Base-by-base conservation (phyloP, 1,140 invertebrate genomes). In the Drosophila suzukii region DNA sequence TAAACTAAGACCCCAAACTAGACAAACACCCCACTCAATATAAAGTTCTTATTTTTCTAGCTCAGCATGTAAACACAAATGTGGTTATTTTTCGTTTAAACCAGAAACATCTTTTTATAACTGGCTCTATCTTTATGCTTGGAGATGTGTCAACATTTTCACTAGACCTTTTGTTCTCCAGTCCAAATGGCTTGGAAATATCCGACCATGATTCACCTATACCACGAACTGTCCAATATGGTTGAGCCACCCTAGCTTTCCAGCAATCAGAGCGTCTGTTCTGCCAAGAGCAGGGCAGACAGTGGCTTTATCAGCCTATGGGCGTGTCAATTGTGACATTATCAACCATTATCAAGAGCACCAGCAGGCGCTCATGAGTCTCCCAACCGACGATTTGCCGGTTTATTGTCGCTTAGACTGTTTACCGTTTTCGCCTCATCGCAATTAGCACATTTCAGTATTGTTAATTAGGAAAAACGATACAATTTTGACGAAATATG, bases 401-500 rank as follows among this genome's bases (percentile, higher is more conserved):
- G 59, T 62, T 60, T 89, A 72, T 80, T 68, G 70, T 75, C 49
- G 60, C 47, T 55, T 50, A 55, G 62, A 78, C 55, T 88, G 60
- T 83, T 80, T 81, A 58, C 82, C 60, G 41, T 54, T 51, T 62
- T 24, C 59, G 78, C 78, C 76, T 65, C 73, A 82, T 74, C 67
- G 70, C 73, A 80, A 89, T 89, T 89, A 89, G 80, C 84, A 89
- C 84, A 84, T 89, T 89, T 46, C 51, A 41, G 73, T 72, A 77
- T 70, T 88, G 83, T 80, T 88, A 88, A 88, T 88, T 88, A 65
- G 83, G 79, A 70, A 88, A 88, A 83, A 62, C 81, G 80, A 89
- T 89, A 88, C 63, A 77, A 60, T 84, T 75, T 63, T 27, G 20
- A 50, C 43, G 61, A 78, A 55, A 71, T 79, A 17, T 89, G 38